Percentiles rank a stretch among this genome's conserved stretches.
Conservation (phyloP, 2,888 invertebrate genomes). For the Brachylomia viminalis region DNA sequence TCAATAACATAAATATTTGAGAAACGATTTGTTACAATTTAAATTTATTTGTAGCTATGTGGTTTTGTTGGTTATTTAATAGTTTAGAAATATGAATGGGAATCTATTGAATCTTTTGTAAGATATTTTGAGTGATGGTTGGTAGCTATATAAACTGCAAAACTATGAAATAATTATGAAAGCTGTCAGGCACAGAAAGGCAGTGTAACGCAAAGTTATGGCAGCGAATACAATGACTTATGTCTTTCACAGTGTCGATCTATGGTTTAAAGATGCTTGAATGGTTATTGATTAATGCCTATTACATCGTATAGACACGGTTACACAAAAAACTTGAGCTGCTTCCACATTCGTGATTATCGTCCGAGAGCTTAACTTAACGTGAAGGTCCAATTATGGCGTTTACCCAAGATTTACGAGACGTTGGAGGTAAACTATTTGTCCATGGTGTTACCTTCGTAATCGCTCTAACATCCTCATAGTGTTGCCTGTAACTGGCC, state of each 20-base stretch:
- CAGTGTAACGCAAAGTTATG: background rate
- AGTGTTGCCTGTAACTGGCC: conserved; percentile 65
- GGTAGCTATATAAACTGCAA: background rate
- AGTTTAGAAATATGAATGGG: background rate
- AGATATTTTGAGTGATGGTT: background rate
- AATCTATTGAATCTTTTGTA: conserved; percentile 1
- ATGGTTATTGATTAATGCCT: conserved; percentile 49
- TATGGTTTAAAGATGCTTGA: conserved; percentile 27
- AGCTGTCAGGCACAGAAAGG: background rate
- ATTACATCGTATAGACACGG: conserved; percentile 30
- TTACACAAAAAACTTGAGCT: conserved; percentile 54
- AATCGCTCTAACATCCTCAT: conserved; percentile 66
- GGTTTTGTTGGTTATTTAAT: conserved; percentile 33
- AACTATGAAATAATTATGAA: background rate
- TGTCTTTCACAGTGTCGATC: conserved; percentile 17
- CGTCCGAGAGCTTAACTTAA: conserved; percentile 38
- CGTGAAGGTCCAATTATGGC: conserved; percentile 65
- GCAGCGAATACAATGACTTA: conserved; percentile 30
- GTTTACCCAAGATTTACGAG: conserved; percentile 64
- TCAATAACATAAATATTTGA: conserved; percentile 72
- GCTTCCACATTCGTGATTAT: conserved; percentile 63
- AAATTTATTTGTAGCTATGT: conserved; percentile 46
- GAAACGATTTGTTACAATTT: conserved; percentile 68
- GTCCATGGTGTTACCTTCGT: conserved; percentile 57
- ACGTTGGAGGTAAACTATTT: conserved; percentile 58